Evolutionary conservation across 2,113 vertebrate genomes (phyloP).

Genomic region (Odocoileus hemionus): DNA sequence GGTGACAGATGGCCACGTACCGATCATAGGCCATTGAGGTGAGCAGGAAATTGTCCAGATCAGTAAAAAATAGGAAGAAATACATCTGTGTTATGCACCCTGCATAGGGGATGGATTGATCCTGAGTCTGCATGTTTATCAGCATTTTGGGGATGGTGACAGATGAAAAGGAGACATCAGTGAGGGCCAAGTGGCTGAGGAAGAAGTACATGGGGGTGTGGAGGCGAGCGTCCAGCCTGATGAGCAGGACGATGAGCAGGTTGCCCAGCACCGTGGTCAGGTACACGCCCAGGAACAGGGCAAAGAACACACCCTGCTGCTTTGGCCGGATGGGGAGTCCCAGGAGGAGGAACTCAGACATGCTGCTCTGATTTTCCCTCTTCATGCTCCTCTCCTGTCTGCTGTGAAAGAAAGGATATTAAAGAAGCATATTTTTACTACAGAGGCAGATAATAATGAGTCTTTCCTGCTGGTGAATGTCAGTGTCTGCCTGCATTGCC

Average conservation of each 20-base stretch:
- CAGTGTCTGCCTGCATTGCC: not conserved
- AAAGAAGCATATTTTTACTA: not conserved
- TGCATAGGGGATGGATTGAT: constrained; percentile 15
- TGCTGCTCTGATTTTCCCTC: not conserved
- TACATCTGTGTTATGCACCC: constrained; percentile 35
- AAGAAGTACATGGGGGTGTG: constrained; percentile 68
- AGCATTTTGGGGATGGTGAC: constrained; percentile 51
- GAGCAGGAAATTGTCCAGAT: constrained; percentile 57
- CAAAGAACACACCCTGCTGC: rapidly evolving
- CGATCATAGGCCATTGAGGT: constrained; percentile 64
- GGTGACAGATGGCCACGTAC: constrained; percentile 56
- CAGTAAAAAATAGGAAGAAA: constrained; percentile 60
- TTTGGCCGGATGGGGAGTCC: not conserved
- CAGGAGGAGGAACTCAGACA: constrained; percentile 9
- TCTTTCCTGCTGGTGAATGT: not conserved
- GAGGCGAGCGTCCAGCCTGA: not conserved
- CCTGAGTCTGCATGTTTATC: not conserved
- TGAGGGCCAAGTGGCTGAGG: constrained; percentile 54
- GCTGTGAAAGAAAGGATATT: not conserved
- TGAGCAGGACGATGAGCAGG: constrained; percentile 36
- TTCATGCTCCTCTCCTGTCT: not conserved
- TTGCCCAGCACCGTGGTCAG: not conserved
- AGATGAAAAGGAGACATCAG: constrained; percentile 6
- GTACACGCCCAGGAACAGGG: constrained; percentile 40
- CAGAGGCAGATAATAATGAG: not conserved